Base-by-base conservation (phyloP, 2,113 vertebrate genomes). In the Heliornis fulica region DNA sequence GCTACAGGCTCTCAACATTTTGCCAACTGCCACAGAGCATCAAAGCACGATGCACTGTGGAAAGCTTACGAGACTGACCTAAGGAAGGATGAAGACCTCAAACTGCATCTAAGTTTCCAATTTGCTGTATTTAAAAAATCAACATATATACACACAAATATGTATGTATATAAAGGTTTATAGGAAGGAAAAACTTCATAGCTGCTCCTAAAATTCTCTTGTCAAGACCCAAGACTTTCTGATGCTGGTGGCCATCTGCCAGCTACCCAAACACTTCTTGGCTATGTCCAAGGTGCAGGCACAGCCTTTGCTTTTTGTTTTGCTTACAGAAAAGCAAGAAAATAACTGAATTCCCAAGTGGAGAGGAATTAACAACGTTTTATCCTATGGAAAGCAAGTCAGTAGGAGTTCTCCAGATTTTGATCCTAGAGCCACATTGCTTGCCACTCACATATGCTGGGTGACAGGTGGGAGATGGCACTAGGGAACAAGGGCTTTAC, bases 21-120 rank as follows among this genome's bases (percentile, higher is more conserved):
- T 66, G 28, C 25, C 46, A 74, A 16, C 15, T 71, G 41, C 31
- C 50, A 82, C 20, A 84, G 31, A 68, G 45, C 18, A 41, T 16
- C 10, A n/a, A 36, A 53, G 29, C 2, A 0, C 0, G 1, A 41
- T 22, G 51, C 25, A 38, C 25, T 15, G 22, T 25, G 32, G 34
- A 64, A 56, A 4, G 2, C 31, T 72, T 45, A 20, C 2, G 32
- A 46, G 26, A 25, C 6, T 21, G 34, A 50, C 32, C 36, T 43
- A 26, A 60, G 23, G 13, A 74, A 65, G 32, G 31, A 77, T 5
- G 16, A 66, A 79, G 10, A 17, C 22, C 32, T 64, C 40, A 50
- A 26, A 36, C 15, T 51, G 43, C 66, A 64, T 3, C 43, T 31
- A 41, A 45, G 13, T 48, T n/a, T 59, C 78, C 38, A 43, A 76